A percentile compares a stretch with the other conserved stretches of the same genome.
Conservation (phyloP, 2,888 invertebrate genomes). For the Xestia xanthographa region DNA sequence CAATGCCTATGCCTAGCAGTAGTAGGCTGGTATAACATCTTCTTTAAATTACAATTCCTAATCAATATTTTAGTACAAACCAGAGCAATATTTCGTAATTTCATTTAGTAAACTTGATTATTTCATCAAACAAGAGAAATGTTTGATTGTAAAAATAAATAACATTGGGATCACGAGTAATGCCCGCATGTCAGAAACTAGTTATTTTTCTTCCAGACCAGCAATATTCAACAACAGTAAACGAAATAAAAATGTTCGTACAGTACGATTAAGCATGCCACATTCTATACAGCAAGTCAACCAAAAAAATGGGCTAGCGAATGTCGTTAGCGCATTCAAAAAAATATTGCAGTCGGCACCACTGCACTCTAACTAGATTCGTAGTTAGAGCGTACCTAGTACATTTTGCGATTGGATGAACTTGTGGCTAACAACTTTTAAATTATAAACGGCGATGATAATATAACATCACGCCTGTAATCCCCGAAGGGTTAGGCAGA, state of each 20-base stretch:
- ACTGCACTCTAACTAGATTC: constrained; percentile 28
- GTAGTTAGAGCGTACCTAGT: constrained; percentile 8
- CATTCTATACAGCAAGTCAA: constrained; percentile 34
- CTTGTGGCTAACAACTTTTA: background rate
- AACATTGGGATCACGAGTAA: background rate
- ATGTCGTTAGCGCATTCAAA: constrained; percentile 46
- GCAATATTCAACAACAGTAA: constrained; percentile 17
- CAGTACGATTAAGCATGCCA: constrained; percentile 10
- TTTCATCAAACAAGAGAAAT: no score
- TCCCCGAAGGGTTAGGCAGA: background rate
- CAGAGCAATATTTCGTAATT: no score
- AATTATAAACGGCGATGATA: background rate
- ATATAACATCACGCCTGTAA: background rate
- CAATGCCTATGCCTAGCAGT: no score
- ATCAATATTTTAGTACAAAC: no score
- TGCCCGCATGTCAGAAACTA: background rate
- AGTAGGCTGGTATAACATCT: no score
- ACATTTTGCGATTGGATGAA: constrained; percentile 15
- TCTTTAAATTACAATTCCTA: no score
- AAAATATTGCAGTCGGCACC: constrained; percentile 27
- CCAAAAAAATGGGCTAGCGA: constrained; percentile 34
- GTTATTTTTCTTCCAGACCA: background rate
- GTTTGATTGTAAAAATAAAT: background rate
- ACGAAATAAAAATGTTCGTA: constrained; percentile 29
- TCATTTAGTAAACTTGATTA: no score